Evolutionary conservation across 2,797 vertebrate genomes (phyloP), one percentile per base, ranked within the genome.

Genomic region (Euphonia xanthogaster): DNA sequence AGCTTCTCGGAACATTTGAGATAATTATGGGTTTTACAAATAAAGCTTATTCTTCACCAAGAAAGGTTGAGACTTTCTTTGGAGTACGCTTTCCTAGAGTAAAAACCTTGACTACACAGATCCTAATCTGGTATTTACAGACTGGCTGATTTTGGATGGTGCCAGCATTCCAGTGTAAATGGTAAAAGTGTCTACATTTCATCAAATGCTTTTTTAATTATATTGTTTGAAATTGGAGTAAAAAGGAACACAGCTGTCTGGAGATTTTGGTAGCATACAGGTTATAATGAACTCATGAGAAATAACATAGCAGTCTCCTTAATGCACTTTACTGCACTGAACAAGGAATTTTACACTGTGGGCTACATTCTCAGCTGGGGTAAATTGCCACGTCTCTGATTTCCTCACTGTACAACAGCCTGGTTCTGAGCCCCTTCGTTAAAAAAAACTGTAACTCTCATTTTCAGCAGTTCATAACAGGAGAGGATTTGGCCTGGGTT

Each of bases 51-150:
- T 93, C 84, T 96, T 95, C 94, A 78, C 83, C n/a, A 88, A 85
- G 87, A 95, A 95, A 93, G 80, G 60, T 55, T 72, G 93, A 92
- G 95, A 83, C 82, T 95, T 92, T 66, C 92, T 96, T 96, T 78
- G 93, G 88, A 96, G 88, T 85, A 84, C 3, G 24, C 21, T 96
- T 97, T 97, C 90, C 86, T 88, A 84, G 94, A 95, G 94, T 78
- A 92, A 94, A 95, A 94, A 70, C 31, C 95, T 93, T 97, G 42
- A 68, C 95, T 96, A 83, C 58, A 31, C 70, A 95, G 90, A 97
- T 74, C 37, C 94, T 98, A 97, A 98, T 97, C 97, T 98, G 93
- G n/a, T 97, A 97, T 97, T 98, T 98, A 97, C 94, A 97, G 96
- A 96, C 84, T 65, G 86, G 95, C 87, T 97, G 97, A 94, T 93